phyloP scores from a whole-genome alignment of 2,797 vertebrate species.

The Triplophysa bombifrons region DNA sequence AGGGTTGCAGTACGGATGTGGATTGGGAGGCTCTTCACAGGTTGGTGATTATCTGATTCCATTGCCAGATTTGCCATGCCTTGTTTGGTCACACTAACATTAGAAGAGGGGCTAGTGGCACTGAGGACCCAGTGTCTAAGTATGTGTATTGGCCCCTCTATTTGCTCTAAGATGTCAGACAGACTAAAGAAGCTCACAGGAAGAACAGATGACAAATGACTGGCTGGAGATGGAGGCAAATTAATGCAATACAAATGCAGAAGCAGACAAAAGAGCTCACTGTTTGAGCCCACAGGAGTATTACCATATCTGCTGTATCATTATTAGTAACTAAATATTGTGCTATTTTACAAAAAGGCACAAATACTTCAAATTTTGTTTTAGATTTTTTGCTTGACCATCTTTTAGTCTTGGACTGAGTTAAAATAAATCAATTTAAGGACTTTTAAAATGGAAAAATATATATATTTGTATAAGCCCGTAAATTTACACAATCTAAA shows the following conservation, averaged over 20 bases:
- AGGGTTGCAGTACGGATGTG: slow-evolving; percentile 79
- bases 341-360: too few relatives aligned
- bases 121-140: slow-evolving; percentile 71
- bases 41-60: slow-evolving; percentile 85
- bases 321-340: too few relatives aligned
- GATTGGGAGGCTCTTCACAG: slow-evolving; percentile 89
- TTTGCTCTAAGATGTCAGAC: slow-evolving; percentile 83
- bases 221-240: slow-evolving; percentile 63
- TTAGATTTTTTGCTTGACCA: not conserved
- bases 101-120: slow-evolving; percentile 78
- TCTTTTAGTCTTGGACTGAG: not conserved
- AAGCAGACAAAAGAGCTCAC: slow-evolving; percentile 37
- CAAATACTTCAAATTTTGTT: not conserved
- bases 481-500: not conserved
- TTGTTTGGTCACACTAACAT: slow-evolving; percentile 90
- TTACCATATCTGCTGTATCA: slow-evolving; percentile 5
- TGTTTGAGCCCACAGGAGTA: slow-evolving; percentile 21
- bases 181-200: slow-evolving; percentile 78
- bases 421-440: not conserved
- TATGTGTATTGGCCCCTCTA: slow-evolving; percentile 84
- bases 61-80: slow-evolving; percentile 84
- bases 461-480: not conserved
- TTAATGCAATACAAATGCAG: slow-evolving; percentile 48
- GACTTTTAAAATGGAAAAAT: not conserved
- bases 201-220: slow-evolving; percentile 81